Conservation (phyloP, 2,113 vertebrate species). For the Anguilla rostrata region DNA sequence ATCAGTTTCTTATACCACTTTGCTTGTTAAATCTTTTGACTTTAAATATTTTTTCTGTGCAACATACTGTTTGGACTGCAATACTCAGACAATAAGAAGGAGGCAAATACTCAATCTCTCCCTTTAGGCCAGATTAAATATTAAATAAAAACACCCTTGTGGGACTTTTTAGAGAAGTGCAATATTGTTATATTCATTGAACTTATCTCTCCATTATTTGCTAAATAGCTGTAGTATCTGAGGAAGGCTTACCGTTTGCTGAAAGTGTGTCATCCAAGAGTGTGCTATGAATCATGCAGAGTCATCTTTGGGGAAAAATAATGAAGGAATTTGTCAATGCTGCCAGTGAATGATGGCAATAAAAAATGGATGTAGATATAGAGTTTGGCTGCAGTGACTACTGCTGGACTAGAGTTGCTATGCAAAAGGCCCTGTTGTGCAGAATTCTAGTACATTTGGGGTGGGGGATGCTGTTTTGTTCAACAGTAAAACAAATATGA, state of each 20-base stretch:
- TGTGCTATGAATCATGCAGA: slow-evolving; percentile 18
- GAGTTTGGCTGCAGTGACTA: neutral
- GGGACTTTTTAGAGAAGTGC: neutral
- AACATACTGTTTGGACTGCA: neutral
- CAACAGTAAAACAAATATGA: neutral
- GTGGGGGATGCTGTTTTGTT: no score
- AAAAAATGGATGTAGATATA: neutral
- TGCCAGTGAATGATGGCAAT: slow-evolving; percentile 6
- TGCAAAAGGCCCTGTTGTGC: neutral
- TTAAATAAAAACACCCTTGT: neutral
- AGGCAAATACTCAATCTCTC: neutral
- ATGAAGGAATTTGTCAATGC: neutral
- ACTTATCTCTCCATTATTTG: neutral
- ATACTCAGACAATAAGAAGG: neutral
- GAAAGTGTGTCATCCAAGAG: neutral
- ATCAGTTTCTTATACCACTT: neutral
- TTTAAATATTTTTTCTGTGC: neutral
- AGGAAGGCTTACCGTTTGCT: neutral
- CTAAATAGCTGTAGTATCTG: slow-evolving; percentile 15
- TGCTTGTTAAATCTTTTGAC: slow-evolving; percentile 4
- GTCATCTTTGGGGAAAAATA: slow-evolving; percentile 2
- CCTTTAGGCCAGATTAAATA: neutral
- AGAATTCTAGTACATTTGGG: neutral
- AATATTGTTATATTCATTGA: neutral
- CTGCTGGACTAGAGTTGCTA: slow-evolving; percentile 5